Base-by-base conservation (phyloP, 1,140 invertebrate species). In the Ptiloglossa arizonensis region DNA sequence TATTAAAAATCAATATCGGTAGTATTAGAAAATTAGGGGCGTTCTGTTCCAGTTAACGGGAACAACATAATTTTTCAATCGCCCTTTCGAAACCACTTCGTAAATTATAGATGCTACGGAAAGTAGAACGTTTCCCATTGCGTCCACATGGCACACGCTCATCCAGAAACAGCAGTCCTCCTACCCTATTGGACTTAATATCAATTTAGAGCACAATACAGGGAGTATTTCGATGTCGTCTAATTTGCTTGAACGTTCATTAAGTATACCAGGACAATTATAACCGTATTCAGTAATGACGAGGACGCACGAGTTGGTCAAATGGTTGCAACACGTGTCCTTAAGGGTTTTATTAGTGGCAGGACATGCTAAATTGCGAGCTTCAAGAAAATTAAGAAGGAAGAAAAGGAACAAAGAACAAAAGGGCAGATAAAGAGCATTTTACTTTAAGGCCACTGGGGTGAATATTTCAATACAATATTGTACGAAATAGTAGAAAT, bases 311-410 rank as follows among this genome's bases (percentile, higher is more conserved):
- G 73, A 69, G 76, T 59, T 77, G 67, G 41, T 54, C 41, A 13
- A 24, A 44, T 32, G 41, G 44, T 22, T 60, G 74, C 60, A 60
- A 77, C 73, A 50, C 60, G 67, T 66, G 46, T 64, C 69, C 74
- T 87, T 81, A 82, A 84, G 19, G 75, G 76, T 82, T 81, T 75
- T 87, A 88, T 87, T 86, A 87, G 84, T 83, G 86, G 87, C 50
- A 81, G 50, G 69, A 52, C 38, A 73, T 57, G 46, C 50, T 60
- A 68, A 77, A 83, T 63, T 38, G 62, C 63, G 22, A 9, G 62
- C 54, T 67, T 17, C 32, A 38, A 27, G 24, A 54, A 48, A 41
- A 52, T 15, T 13, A 1, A 13, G 48, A n/a, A 17, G 1, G 9
- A 1, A 24, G n/a, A n/a, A 15, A 4, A 32, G 13, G 48, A 11